Evolutionary conservation across 2,888 invertebrate species (phyloP).

Genomic region (Autographa gamma): DNA sequence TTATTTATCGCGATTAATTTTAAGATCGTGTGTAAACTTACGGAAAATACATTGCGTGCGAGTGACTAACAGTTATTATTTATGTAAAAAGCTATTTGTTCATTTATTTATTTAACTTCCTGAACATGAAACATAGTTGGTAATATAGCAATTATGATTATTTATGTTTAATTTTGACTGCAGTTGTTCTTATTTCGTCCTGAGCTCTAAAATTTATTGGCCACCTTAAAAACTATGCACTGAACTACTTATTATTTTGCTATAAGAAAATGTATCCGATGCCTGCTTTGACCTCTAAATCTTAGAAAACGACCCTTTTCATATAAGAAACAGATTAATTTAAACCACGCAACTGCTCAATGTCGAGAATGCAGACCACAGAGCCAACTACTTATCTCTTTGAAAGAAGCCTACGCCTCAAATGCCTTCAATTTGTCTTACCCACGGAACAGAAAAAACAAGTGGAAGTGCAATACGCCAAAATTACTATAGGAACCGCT

Average conservation of each 20-base stretch:
- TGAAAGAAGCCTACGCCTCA: background rate
- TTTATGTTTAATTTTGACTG: constrained; percentile 30
- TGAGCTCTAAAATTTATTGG: background rate
- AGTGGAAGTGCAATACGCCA: too few relatives aligned
- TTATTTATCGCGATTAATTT: constrained; percentile 15
- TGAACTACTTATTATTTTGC: background rate
- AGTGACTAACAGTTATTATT: background rate
- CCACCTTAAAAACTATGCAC: too few relatives aligned
- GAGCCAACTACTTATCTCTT: background rate
- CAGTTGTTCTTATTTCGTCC: background rate
- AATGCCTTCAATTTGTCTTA: constrained; percentile 1
- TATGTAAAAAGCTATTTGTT: constrained; percentile 4
- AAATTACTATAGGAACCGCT: too few relatives aligned
- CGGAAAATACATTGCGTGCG: constrained; percentile 13
- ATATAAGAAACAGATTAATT: too few relatives aligned
- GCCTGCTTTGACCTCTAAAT: background rate
- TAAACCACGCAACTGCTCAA: background rate
- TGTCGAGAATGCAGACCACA: background rate
- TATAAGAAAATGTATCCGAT: background rate
- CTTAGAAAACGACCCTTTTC: too few relatives aligned
- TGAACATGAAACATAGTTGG: background rate
- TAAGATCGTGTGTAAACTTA: constrained; percentile 7
- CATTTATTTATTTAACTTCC: constrained; percentile 9
- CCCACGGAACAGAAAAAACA: too few relatives aligned
- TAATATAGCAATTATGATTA: constrained; percentile 6